These are phyloP conservation scores for Drosophila aff. DNA, from an alignment of 1,140 invertebrate species.

Conservation along the genomic window DNA sequence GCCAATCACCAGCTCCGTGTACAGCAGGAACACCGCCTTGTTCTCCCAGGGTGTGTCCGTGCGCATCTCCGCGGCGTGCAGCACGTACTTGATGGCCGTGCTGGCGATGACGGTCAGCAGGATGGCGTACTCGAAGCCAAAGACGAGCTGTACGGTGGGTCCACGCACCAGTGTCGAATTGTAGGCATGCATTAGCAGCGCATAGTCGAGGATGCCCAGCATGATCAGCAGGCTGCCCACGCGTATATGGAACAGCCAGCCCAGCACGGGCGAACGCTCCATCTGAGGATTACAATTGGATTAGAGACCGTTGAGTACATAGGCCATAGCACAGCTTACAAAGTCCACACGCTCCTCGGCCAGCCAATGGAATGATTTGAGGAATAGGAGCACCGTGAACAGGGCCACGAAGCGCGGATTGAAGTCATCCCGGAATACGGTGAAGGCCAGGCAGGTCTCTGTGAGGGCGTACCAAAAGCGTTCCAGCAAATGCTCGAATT, in stretches of 20 bases:
- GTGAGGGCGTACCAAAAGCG: conserved; percentile 99
- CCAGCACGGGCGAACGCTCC: conserved; percentile 99
- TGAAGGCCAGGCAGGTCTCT: conserved; percentile 99
- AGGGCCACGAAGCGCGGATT: conserved; percentile 99
- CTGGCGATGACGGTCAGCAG: conserved; percentile 97
- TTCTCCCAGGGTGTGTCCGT: conserved; percentile 99
- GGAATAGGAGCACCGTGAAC: conserved; percentile 97
- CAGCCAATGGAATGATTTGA: conserved; percentile 99
- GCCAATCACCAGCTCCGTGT: conserved; percentile 98
- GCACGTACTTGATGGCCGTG: conserved; percentile 97
- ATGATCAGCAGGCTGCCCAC: conserved; percentile 94
- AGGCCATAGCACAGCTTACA: conserved; percentile 88
- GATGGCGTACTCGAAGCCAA: conserved; percentile 99
- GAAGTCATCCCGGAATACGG: conserved; percentile 99
- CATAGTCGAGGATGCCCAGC: conserved; percentile 93
- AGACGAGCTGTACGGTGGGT: conserved; percentile 98
- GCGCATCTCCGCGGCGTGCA: conserved; percentile 97
- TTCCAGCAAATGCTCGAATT: conserved; percentile 99
- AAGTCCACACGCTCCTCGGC: conserved; percentile 99
- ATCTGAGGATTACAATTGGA: conserved; percentile 89
- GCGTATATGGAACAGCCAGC: conserved; percentile 97
- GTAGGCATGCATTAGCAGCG: conserved; percentile 97
- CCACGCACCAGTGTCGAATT: conserved; percentile 97
- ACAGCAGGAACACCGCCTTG: conserved; percentile 98
- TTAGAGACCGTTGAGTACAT: not conserved